phyloP scores from a whole-genome alignment of 1,140 invertebrate species.

The Drosophila tristis region DNA sequence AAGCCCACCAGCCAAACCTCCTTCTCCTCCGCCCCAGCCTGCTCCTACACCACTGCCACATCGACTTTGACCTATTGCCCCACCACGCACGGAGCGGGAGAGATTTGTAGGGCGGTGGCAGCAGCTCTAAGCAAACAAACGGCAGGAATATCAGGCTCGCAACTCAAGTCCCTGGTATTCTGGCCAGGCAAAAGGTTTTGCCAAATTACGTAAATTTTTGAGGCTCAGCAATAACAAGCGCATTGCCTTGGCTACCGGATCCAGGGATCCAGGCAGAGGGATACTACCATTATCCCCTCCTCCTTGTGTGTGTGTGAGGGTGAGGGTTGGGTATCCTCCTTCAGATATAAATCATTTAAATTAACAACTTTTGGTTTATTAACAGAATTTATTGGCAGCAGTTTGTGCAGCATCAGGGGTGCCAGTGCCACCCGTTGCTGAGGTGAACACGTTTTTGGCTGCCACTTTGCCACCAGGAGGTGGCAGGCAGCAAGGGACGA shows the following conservation, averaged over 20 bases:
- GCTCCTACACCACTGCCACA: constrained; percentile 12
- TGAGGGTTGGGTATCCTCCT: constrained; percentile 2
- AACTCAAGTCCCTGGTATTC: constrained; percentile 6
- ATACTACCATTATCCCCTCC: too few relatives aligned
- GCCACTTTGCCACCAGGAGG: constrained; percentile 14
- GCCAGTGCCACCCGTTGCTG: constrained; percentile 41
- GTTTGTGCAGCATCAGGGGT: constrained; percentile 74
- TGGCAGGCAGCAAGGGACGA: constrained; percentile 1
- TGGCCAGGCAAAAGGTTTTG: constrained; percentile 57
- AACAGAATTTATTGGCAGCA: constrained; percentile 83
- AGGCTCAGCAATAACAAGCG: constrained; percentile 73
- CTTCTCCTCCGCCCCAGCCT: constrained; percentile 5
- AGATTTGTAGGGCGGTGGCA: not conserved
- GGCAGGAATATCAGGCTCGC: constrained; percentile 13
- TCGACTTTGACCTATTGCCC: constrained; percentile 70
- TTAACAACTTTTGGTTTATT: constrained; percentile 84
- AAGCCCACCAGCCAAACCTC: constrained; percentile 18
- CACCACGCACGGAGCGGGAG: constrained; percentile 23
- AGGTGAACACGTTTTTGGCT: constrained; percentile 62
- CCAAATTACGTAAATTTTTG: constrained; percentile 81
- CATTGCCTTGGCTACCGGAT: constrained; percentile 24
- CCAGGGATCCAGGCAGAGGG: too few relatives aligned
- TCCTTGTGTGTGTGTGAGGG: not conserved
- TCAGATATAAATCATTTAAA: constrained; percentile 84
- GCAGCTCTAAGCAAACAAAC: constrained; percentile 45